Conservation (phyloP, 2,113 vertebrate genomes). For the Hippopotamus amphibius region DNA sequence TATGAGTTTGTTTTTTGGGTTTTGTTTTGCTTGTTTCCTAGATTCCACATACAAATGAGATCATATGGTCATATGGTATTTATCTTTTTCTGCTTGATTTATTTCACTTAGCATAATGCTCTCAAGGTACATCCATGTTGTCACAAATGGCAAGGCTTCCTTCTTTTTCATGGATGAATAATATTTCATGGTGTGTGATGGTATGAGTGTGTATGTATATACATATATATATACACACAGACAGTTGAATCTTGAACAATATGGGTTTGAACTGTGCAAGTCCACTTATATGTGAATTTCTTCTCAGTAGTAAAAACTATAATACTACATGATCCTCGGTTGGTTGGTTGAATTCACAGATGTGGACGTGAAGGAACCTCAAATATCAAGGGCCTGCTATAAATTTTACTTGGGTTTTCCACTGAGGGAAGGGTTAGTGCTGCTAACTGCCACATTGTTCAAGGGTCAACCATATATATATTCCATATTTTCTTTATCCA, state of each 20-base stretch:
- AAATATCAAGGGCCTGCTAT: neutral
- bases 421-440: neutral
- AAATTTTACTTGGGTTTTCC: neutral
- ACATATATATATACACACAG: too few relatives aligned
- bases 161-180: neutral
- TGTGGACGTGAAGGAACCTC: neutral
- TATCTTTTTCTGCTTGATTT: neutral
- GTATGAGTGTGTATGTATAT: neutral
- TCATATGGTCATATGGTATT: neutral
- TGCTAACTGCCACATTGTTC: neutral
- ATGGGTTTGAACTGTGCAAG: neutral
- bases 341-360: neutral
- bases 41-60: neutral
- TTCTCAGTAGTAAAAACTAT: neutral
- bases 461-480: neutral
- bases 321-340: neutral
- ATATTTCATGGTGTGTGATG: neutral
- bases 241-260: neutral
- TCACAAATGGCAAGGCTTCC: neutral
- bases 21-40: neutral
- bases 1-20: neutral
- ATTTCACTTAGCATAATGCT: neutral
- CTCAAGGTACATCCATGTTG: neutral
- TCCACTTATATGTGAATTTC: accelerated
- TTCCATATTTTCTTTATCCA: neutral